A percentile compares a stretch with the other conserved stretches of the same genome.
Evolutionary conservation across 2,888 invertebrate genomes (phyloP).

Genomic region (Bombylius major): DNA sequence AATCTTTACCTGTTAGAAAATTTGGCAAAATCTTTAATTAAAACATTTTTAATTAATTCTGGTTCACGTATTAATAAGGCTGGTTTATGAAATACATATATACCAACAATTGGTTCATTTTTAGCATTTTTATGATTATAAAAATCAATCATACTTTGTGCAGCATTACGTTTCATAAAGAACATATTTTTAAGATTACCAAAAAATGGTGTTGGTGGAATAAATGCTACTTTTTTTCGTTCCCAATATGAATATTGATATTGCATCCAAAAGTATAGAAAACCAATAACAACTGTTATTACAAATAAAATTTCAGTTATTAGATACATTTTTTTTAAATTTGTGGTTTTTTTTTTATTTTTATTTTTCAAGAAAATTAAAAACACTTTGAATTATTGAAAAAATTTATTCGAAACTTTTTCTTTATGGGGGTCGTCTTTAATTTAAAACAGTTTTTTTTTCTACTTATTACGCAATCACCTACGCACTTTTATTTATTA

Average conservation of each 20-base stretch:
- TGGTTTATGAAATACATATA: conserved; percentile 37
- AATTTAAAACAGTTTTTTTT: too few species aligned
- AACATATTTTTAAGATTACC: conserved; percentile 35
- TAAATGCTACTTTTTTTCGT: conserved; percentile 29
- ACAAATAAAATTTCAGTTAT: not conserved
- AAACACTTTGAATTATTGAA: not conserved
- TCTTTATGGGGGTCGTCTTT: too few species aligned
- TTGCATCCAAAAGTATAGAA: not conserved
- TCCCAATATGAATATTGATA: conserved; percentile 20
- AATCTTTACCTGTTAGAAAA: conserved; percentile 30
- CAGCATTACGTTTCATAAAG: conserved; percentile 22
- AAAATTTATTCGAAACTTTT: too few species aligned
- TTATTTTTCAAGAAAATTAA: not conserved
- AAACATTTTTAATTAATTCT: conserved; percentile 35
- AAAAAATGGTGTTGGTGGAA: conserved; percentile 32
- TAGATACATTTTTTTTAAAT: not conserved
- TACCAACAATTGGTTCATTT: conserved; percentile 28
- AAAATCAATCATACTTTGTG: conserved; percentile 28
- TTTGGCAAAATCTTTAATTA: conserved; percentile 38
- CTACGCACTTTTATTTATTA: too few species aligned
- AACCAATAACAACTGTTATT: not conserved
- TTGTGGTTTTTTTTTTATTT: not conserved
- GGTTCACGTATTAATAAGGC: conserved; percentile 36
- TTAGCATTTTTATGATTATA: conserved; percentile 26
- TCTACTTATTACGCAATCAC: too few species aligned